A percentile compares a stretch with the other conserved stretches of the same genome.
These are phyloP conservation scores for Cybosia mesomella DNA, from an alignment of 2,888 invertebrate species.

Conservation along the genomic window DNA sequence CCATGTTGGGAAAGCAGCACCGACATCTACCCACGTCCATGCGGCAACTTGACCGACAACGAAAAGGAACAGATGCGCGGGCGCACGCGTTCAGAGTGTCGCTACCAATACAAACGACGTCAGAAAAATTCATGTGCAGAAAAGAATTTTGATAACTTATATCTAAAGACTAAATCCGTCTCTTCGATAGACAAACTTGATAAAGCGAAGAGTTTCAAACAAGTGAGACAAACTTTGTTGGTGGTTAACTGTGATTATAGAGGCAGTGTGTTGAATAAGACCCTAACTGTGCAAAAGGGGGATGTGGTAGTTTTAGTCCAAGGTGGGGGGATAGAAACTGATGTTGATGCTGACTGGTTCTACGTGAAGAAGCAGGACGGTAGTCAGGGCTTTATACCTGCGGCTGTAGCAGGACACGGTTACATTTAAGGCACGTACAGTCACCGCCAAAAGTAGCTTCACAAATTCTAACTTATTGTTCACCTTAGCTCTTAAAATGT, in stretches of 20 bases:
- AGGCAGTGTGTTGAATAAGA: constrained; percentile 86
- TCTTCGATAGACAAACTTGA: constrained; percentile 67
- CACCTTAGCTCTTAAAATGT: not conserved
- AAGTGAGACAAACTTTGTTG: constrained; percentile 89
- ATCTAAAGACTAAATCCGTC: constrained; percentile 86
- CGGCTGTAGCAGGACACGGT: constrained; percentile 92
- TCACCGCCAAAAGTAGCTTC: not conserved
- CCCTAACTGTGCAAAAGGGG: constrained; percentile 89
- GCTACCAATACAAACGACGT: constrained; percentile 80
- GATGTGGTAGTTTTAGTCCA: constrained; percentile 91
- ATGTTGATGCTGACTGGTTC: constrained; percentile 91
- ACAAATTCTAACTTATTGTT: not conserved
- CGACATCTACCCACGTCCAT: constrained; percentile 93
- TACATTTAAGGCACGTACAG: constrained; percentile 84
- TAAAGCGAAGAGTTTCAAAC: constrained; percentile 57
- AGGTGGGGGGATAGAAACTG: constrained; percentile 72
- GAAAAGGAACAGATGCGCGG: constrained; percentile 90
- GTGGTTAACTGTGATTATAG: constrained; percentile 90
- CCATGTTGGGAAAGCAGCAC: constrained; percentile 94
- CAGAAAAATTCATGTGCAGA: constrained; percentile 88
- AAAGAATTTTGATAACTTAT: constrained; percentile 90
- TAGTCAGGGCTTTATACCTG: constrained; percentile 92
- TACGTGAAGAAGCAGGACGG: constrained; percentile 91
- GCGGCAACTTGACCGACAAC: constrained; percentile 93
- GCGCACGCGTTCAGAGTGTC: constrained; percentile 90